phyloP scores from a whole-genome alignment of 2,888 invertebrate genomes.

The Dicycla oo region DNA sequence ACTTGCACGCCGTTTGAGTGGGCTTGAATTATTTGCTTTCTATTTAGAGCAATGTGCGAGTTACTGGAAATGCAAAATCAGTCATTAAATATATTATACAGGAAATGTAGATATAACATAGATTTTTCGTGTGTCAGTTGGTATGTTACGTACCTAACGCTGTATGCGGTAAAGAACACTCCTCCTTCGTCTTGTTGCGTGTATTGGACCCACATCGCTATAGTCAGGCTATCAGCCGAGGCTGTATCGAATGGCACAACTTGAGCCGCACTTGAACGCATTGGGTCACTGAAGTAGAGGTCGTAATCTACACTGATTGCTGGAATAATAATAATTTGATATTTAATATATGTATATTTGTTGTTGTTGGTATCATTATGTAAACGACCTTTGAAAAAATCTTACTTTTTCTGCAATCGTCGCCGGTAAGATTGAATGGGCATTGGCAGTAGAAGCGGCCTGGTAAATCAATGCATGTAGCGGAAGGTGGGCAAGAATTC shows the following conservation, averaged over 20 bases:
- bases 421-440: conserved; percentile 98
- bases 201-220: conserved; percentile 99
- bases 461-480: conserved; percentile 97
- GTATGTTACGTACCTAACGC: conserved; percentile 92
- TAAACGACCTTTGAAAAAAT: not conserved
- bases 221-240: conserved; percentile 94
- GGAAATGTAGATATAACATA: not conserved
- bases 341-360: conserved; percentile 21
- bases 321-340: conserved; percentile 81
- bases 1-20: conserved; percentile 98
- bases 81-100: conserved; percentile 10
- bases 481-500: conserved; percentile 98
- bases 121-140: not conserved
- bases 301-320: conserved; percentile 99
- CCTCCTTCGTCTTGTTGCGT: conserved; percentile 97
- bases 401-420: conserved; percentile 98
- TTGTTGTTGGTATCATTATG: not conserved
- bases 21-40: conserved; percentile 96
- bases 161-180: conserved; percentile 97
- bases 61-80: conserved; percentile 88
- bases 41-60: conserved; percentile 94
- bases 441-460: conserved; percentile 98
- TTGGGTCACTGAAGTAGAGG: conserved; percentile 97
- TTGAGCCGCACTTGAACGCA: conserved; percentile 97
- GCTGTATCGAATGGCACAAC: conserved; percentile 97